Percentiles rank a stretch among this genome's conserved stretches.
Evolutionary conservation across 2,888 invertebrate species (phyloP).

Genomic region (Laothoe populi): DNA sequence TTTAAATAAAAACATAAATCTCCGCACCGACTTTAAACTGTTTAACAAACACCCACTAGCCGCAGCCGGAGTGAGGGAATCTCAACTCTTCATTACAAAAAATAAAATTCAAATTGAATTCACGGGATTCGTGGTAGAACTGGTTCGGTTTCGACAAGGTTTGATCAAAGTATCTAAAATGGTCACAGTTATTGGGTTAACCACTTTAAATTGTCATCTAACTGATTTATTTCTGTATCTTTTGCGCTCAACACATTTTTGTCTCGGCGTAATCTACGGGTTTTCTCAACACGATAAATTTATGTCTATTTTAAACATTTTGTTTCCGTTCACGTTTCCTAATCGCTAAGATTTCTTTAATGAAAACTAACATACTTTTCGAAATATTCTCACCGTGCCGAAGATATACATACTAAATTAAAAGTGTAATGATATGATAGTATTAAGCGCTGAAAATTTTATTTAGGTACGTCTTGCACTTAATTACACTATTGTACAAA

Average conservation of each 20-base stretch:
- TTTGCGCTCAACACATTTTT: slow-evolving; percentile 81
- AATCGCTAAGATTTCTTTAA: not conserved
- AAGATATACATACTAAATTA: not conserved
- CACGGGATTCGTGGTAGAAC: slow-evolving; percentile 38
- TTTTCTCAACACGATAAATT: slow-evolving; percentile 47
- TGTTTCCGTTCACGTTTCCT: slow-evolving; percentile 43
- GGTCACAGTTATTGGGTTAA: slow-evolving; percentile 86
- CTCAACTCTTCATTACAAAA: slow-evolving; percentile 22
- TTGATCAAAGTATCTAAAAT: slow-evolving; percentile 85
- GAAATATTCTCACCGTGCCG: not conserved
- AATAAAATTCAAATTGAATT: slow-evolving; percentile 59
- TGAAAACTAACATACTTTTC: not conserved
- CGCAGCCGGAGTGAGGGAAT: slow-evolving; percentile 36
- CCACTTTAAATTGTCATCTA: slow-evolving; percentile 86
- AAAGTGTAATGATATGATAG: not conserved
- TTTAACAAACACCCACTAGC: slow-evolving; percentile 80
- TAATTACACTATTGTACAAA: too few relatives aligned
- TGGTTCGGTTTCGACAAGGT: slow-evolving; percentile 79
- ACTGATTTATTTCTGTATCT: slow-evolving; percentile 84
- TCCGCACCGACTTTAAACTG: slow-evolving; percentile 70
- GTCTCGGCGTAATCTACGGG: slow-evolving; percentile 56
- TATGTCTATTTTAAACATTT: slow-evolving; percentile 49
- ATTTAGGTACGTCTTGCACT: not conserved
- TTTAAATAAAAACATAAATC: slow-evolving; percentile 84
- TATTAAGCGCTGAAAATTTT: not conserved